A percentile compares a stretch with the other conserved stretches of the same genome.
Evolutionary conservation across 2,888 invertebrate genomes (phyloP).

Genomic region (Drosophila pseudotalamancana): DNA sequence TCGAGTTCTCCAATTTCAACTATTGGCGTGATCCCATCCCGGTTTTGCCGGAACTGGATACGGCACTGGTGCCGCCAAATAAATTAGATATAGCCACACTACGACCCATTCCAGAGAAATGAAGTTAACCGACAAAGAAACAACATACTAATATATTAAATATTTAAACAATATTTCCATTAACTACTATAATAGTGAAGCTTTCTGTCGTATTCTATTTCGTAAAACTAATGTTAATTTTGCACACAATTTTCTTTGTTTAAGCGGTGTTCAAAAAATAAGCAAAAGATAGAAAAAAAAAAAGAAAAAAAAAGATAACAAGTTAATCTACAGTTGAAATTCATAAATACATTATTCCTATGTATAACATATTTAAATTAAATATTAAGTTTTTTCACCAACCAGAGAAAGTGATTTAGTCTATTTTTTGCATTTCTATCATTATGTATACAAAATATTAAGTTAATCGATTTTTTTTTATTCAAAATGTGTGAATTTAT

Average conservation of each 20-base stretch:
- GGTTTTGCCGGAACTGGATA: slow-evolving; percentile 83
- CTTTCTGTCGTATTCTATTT: slow-evolving; percentile 13
- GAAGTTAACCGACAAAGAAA: slow-evolving; percentile 16
- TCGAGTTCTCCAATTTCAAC: slow-evolving; percentile 93
- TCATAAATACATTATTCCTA: slow-evolving; percentile 31
- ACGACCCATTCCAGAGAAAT: slow-evolving; percentile 83
- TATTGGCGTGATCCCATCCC: slow-evolving; percentile 97
- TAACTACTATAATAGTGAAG: slow-evolving; percentile 8
- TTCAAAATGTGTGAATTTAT: slow-evolving; percentile 22
- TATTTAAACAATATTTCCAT: slow-evolving; percentile 20
- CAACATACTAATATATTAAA: slow-evolving; percentile 5
- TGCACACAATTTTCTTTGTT: slow-evolving; percentile 4
- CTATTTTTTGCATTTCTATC: slow-evolving; percentile 21
- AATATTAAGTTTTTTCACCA: slow-evolving; percentile 11
- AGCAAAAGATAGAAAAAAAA: not conserved
- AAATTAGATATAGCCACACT: slow-evolving; percentile 65
- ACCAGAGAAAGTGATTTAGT: slow-evolving; percentile 42
- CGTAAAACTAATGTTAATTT: slow-evolving; percentile 9
- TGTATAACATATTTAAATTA: slow-evolving; percentile 19
- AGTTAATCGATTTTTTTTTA: slow-evolving; percentile 14
- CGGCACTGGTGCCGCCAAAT: slow-evolving; percentile 34
- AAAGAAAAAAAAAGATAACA: not conserved
- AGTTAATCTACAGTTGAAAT: slow-evolving; percentile 8
- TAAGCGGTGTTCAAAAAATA: not conserved
- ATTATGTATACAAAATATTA: slow-evolving; percentile 11